Percentiles rank a stretch among this genome's conserved stretches.
Evolutionary conservation across 1,140 invertebrate genomes (phyloP).

Genomic region (Leptinotarsa defecta): DNA sequence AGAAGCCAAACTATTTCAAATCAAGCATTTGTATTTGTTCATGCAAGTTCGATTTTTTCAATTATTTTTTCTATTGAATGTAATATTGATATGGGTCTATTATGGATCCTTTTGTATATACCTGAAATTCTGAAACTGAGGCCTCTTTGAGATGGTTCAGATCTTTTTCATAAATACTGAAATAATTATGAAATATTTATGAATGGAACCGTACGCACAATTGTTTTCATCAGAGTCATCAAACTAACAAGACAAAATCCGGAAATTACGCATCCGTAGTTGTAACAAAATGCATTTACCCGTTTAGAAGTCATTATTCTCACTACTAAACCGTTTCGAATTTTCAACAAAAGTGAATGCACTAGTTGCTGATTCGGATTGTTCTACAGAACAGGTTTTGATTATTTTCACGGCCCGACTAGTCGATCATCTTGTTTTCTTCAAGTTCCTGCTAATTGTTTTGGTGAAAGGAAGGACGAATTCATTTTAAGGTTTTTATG

Average conservation of each 20-base stretch:
- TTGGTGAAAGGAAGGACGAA: neutral
- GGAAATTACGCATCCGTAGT: neutral
- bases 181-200: too few relatives aligned
- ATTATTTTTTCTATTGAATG: too few relatives aligned
- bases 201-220: neutral
- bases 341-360: slow-evolving; percentile 6
- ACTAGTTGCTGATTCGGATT: neutral
- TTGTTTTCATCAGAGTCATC: slow-evolving; percentile 1
- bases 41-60: too few relatives aligned
- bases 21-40: too few relatives aligned
- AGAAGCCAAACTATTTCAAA: too few relatives aligned
- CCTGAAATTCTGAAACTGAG: too few relatives aligned
- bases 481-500: too few relatives aligned
- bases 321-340: neutral
- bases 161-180: too few relatives aligned
- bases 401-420: neutral
- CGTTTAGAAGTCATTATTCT: neutral
- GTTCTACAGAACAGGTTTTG: neutral
- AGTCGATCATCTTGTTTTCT: neutral
- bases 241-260: neutral
- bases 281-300: neutral
- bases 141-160: too few relatives aligned
- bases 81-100: too few relatives aligned
- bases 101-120: too few relatives aligned
- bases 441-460: neutral